Evolutionary conservation across 2,797 vertebrate genomes (phyloP).

Genomic region (Novumbra hubbsi): DNA sequence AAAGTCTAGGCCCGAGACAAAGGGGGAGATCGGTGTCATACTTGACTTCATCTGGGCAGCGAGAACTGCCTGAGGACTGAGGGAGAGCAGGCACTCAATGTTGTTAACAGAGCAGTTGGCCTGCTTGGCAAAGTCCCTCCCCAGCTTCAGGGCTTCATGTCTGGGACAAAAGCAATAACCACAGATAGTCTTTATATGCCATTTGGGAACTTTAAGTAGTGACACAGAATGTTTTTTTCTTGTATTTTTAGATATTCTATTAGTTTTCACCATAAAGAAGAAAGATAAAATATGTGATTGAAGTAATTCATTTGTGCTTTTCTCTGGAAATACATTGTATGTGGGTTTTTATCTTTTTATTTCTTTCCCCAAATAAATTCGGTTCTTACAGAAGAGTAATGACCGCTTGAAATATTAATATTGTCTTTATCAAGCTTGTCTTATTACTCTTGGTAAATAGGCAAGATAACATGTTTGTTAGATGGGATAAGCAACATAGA

Average conservation of each 20-base stretch:
- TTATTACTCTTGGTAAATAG: background rate
- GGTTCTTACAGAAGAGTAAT: background rate
- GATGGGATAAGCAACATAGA: background rate
- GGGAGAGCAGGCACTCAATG: slow-evolving; percentile 71
- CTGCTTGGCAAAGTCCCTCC: slow-evolving; percentile 68
- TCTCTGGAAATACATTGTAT: too few relatives aligned
- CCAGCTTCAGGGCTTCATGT: slow-evolving; percentile 72
- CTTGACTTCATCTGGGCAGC: slow-evolving; percentile 76
- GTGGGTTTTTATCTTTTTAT: too few relatives aligned
- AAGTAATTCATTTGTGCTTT: too few relatives aligned
- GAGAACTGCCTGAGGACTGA: slow-evolving; percentile 66
- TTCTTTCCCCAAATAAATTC: too few relatives aligned
- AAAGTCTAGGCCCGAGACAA: background rate
- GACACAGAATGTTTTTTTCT: background rate
- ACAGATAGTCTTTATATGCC: background rate
- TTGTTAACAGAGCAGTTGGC: slow-evolving; percentile 72
- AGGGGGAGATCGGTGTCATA: slow-evolving; percentile 46
- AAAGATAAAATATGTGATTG: too few relatives aligned
- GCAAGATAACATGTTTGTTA: background rate
- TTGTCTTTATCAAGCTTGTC: background rate
- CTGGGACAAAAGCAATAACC: slow-evolving; percentile 44
- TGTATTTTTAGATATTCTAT: too few relatives aligned
- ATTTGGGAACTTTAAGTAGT: background rate
- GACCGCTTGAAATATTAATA: background rate
- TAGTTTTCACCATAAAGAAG: too few relatives aligned